A percentile compares a stretch with the other conserved stretches of the same genome.
Conservation (phyloP, 1,140 invertebrate genomes). For the Conopomorpha cramerella region DNA sequence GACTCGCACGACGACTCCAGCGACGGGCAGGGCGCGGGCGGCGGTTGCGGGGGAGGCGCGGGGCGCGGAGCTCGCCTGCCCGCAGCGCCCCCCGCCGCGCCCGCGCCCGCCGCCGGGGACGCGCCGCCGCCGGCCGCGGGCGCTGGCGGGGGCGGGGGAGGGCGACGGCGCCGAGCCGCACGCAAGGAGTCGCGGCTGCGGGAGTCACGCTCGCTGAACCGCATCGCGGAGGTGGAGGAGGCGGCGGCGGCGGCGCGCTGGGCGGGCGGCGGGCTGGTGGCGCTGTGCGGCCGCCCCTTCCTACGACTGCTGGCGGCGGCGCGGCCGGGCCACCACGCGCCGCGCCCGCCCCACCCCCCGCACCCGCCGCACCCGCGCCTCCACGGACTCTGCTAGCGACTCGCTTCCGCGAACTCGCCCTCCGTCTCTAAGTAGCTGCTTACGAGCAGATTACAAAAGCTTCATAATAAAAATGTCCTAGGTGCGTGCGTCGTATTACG, state of each 20-base stretch:
- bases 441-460: too few relatives aligned
- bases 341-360: too few relatives aligned
- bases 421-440: too few relatives aligned
- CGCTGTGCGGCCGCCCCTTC: constrained; percentile 16
- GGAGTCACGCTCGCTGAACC: constrained; percentile 76
- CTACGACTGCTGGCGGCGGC: constrained; percentile 5
- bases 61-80: constrained; percentile 14
- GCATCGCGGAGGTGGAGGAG: constrained; percentile 78
- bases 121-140: constrained; percentile 28
- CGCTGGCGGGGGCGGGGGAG: constrained; percentile 32
- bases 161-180: constrained; percentile 58
- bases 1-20: constrained; percentile 77
- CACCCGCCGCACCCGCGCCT: too few relatives aligned
- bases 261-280: constrained; percentile 29
- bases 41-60: constrained; percentile 31
- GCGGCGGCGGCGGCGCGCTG: constrained; percentile 19
- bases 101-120: constrained; percentile 19
- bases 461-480: too few relatives aligned
- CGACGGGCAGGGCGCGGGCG: constrained; percentile 72
- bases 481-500: too few relatives aligned
- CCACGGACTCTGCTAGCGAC: neutral
- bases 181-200: constrained; percentile 68
- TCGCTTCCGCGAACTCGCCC: too few relatives aligned
- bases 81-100: constrained; percentile 32
- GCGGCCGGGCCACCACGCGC: constrained; percentile 3